phyloP scores from a whole-genome alignment of 2,113 vertebrate genomes.

The Oncorhynchus gorbuscha region DNA sequence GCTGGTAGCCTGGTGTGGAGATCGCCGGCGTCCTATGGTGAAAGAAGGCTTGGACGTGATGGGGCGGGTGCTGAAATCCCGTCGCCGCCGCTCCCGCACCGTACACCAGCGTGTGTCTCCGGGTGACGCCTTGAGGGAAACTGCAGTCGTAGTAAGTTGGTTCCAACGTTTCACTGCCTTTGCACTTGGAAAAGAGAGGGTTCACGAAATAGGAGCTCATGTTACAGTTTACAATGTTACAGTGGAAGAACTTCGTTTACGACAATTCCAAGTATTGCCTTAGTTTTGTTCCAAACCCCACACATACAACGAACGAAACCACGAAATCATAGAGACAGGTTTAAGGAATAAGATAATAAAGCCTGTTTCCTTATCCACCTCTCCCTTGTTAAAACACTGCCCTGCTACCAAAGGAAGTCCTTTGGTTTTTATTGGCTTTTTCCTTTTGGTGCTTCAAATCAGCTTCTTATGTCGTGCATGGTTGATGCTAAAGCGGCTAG shows the following conservation, averaged over 20 bases:
- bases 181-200: constrained; percentile 87
- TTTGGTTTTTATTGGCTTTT: constrained; percentile 11
- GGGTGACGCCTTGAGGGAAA: constrained; percentile 95
- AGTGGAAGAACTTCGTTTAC: not conserved
- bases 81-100: constrained; percentile 77
- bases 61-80: constrained; percentile 81
- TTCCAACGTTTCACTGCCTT: constrained; percentile 86
- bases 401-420: constrained; percentile 7
- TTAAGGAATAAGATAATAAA: not conserved
- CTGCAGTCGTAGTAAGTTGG: constrained; percentile 99
- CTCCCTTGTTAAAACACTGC: constrained; percentile 8
- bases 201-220: constrained; percentile 90
- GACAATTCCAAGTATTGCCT: constrained; percentile 10
- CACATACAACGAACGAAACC: constrained; percentile 26
- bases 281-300: constrained; percentile 30
- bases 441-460: constrained; percentile 35
- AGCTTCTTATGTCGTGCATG: constrained; percentile 64
- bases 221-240: constrained; percentile 22
- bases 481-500: constrained; percentile 32
- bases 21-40: constrained; percentile 82
- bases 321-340: constrained; percentile 9
- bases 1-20: constrained; percentile 83
- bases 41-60: constrained; percentile 86
- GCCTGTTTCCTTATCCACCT: constrained; percentile 17
- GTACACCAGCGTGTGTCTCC: constrained; percentile 96